Conservation (phyloP, 37 sponge, comb jelly and placozoan species). For the Halisarca cf. caerulea region DNA sequence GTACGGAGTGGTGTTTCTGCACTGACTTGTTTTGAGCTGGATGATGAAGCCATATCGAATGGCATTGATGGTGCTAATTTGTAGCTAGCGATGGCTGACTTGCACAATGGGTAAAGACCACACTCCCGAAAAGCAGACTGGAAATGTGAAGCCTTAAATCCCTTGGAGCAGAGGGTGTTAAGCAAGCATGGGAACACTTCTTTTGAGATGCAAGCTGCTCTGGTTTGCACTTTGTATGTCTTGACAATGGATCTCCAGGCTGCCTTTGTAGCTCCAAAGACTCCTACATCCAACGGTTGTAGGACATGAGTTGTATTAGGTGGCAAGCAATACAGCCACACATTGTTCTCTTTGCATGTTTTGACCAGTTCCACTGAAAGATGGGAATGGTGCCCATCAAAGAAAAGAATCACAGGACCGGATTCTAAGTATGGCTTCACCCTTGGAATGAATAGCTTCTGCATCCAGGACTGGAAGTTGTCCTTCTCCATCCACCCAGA, state of each 20-base stretch:
- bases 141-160: constrained; percentile 27
- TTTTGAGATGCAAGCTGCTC: constrained; percentile 39
- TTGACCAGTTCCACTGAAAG: not conserved
- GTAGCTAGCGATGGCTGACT: constrained; percentile 24
- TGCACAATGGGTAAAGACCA: constrained; percentile 48
- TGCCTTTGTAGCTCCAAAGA: constrained; percentile 54
- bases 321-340: constrained; percentile 52
- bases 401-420: constrained; percentile 43
- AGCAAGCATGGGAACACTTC: constrained; percentile 48
- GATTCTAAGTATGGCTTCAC: not conserved
- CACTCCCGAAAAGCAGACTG: constrained; percentile 37
- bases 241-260: constrained; percentile 56
- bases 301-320: constrained; percentile 54
- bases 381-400: constrained; percentile 66
- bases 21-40: not conserved
- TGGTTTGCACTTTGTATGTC: constrained; percentile 27
- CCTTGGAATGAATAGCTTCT: constrained; percentile 32
- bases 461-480: constrained; percentile 51
- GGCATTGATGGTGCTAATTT: constrained; percentile 28
- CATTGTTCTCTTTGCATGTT: constrained; percentile 16
- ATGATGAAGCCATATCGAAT: not conserved
- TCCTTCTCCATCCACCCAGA: constrained; percentile 48
- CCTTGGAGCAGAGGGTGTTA: constrained; percentile 14
- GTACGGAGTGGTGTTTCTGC: constrained; percentile 25
- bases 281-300: constrained; percentile 58